Evolutionary conservation across 2,888 invertebrate genomes (phyloP).

Genomic region (Steromphala cineraria): DNA sequence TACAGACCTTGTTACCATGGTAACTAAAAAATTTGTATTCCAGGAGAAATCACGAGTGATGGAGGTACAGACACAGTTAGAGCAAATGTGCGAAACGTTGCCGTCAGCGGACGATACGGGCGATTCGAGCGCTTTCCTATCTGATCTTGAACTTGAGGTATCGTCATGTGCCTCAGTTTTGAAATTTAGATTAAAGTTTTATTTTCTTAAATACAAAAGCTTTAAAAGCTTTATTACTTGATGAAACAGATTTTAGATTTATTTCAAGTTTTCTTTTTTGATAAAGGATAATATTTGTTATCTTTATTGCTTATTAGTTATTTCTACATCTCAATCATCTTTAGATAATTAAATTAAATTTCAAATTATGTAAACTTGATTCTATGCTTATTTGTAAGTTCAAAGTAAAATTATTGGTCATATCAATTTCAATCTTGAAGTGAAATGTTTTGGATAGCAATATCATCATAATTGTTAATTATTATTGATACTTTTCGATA

Average conservation of each 20-base stretch:
- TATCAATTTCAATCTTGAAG: no score
- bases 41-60: conserved; percentile 63
- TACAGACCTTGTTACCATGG: neutral
- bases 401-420: neutral
- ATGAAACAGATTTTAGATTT: no score
- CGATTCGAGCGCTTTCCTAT: conserved; percentile 23
- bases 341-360: no score
- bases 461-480: no score
- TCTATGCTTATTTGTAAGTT: neutral
- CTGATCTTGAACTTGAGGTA: conserved; percentile 31
- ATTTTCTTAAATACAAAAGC: neutral
- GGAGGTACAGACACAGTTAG: conserved; percentile 52
- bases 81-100: conserved; percentile 35
- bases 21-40: conserved; percentile 37
- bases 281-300: no score
- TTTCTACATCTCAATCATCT: no score
- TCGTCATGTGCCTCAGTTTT: neutral
- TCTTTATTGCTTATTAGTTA: no score
- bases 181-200: neutral
- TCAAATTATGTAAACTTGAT: no score
- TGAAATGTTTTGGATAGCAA: no score
- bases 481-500: no score
- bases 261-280: no score
- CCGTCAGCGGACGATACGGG: conserved; percentile 33
- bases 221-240: no score